Percentiles rank a stretch among this genome's conserved stretches.
These are phyloP conservation scores for Ornithorhynchus anatinus DNA, from an alignment of 2,113 vertebrate species.

Conservation along the genomic window DNA sequence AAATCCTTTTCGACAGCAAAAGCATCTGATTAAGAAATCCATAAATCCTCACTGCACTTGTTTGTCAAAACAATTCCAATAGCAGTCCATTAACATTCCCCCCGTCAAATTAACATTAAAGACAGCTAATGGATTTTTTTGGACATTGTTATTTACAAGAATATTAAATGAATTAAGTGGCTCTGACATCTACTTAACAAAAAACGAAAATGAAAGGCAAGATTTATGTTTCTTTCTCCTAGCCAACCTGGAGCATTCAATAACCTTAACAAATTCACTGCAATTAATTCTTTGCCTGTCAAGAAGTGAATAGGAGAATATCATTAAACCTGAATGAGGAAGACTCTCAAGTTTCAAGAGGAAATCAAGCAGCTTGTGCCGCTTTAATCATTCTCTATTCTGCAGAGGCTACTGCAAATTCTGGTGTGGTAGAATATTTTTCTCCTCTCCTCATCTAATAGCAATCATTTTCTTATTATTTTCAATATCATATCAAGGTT, in stretches of 20 bases:
- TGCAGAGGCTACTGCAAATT: slow-evolving; percentile 19
- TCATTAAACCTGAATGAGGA: background rate
- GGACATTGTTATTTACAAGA: slow-evolving; percentile 49
- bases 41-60: background rate
- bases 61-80: slow-evolving; percentile 42
- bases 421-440: background rate
- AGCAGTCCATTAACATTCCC: slow-evolving; percentile 33
- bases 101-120: slow-evolving; percentile 47
- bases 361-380: background rate
- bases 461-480: background rate
- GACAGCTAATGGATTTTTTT: slow-evolving; percentile 52
- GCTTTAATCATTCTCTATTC: background rate
- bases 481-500: background rate
- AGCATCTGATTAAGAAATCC: slow-evolving; percentile 16
- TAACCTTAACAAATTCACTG: slow-evolving; percentile 35
- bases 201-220: slow-evolving; percentile 48
- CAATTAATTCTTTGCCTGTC: slow-evolving; percentile 43
- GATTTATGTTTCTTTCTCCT: slow-evolving; percentile 16
- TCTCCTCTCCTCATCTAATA: background rate
- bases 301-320: slow-evolving; percentile 20
- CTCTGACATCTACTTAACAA: slow-evolving; percentile 18
- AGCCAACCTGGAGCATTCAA: slow-evolving; percentile 35
- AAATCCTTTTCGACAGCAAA: background rate
- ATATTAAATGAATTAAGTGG: slow-evolving; percentile 43
- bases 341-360: background rate